These are phyloP conservation scores for Miniopterus natalensis DNA, from an alignment of 2,113 vertebrate species.

Conservation along the genomic window DNA sequence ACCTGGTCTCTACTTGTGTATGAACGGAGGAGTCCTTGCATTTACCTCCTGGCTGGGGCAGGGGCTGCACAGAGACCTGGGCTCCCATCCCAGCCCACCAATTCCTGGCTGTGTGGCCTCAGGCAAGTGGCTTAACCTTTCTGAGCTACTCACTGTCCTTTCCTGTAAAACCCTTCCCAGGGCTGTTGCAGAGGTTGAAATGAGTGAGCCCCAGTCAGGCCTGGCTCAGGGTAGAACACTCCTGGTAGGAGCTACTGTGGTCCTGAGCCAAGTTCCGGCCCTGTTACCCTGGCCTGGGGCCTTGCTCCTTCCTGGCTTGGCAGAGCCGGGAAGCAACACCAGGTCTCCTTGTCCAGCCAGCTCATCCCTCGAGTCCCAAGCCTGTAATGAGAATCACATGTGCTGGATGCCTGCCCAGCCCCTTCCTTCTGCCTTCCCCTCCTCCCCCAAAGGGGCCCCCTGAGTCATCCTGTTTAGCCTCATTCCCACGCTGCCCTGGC, in stretches of 20 bases:
- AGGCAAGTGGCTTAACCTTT: background rate
- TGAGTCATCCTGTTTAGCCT: conserved; percentile 58
- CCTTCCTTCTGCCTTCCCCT: background rate
- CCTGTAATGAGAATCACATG: conserved; percentile 78
- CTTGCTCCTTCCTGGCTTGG: conserved; percentile 65
- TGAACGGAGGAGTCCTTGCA: background rate
- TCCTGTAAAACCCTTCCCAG: background rate
- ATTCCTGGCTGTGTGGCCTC: conserved; percentile 48
- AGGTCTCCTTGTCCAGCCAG: conserved; percentile 74
- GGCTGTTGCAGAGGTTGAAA: background rate
- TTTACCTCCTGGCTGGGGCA: background rate
- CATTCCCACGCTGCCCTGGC: conserved; percentile 63
- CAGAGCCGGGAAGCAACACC: conserved; percentile 12
- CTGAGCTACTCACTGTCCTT: background rate
- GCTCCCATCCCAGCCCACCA: background rate
- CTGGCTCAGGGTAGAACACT: background rate
- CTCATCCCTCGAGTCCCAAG: conserved; percentile 77
- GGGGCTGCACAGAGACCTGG: background rate
- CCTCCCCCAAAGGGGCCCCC: conserved; percentile 24
- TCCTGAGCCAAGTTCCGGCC: conserved; percentile 45
- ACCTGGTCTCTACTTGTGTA: background rate
- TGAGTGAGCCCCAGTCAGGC: background rate
- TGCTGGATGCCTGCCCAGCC: background rate
- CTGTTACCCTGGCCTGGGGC: background rate
- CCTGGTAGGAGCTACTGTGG: background rate